These are phyloP conservation scores for Hedychridium roseum DNA, from an alignment of 2,888 invertebrate genomes.

Conservation along the genomic window DNA sequence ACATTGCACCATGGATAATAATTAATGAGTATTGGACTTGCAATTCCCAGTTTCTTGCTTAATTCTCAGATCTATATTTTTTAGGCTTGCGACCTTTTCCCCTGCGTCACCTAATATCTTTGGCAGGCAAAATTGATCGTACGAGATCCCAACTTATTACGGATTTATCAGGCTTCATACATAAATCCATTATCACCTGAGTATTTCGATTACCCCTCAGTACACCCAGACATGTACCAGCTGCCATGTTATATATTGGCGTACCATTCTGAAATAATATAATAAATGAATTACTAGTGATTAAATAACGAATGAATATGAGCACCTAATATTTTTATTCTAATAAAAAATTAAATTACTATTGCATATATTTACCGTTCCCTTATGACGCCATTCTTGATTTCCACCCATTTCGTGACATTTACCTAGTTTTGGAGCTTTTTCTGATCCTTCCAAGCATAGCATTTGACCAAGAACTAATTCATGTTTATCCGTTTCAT, in stretches of 20 bases:
- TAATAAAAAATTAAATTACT: not conserved
- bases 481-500: constrained; percentile 83
- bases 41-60: no score
- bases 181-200: constrained; percentile 70
- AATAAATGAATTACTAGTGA: no score
- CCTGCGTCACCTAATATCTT: constrained; percentile 47
- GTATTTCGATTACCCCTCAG: constrained; percentile 62
- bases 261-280: constrained; percentile 74
- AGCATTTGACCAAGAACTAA: constrained; percentile 83
- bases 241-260: constrained; percentile 86
- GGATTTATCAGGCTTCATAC: constrained; percentile 65
- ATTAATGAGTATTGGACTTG: no score
- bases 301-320: no score
- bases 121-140: constrained; percentile 45
- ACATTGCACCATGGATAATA: no score
- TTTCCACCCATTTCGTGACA: constrained; percentile 92
- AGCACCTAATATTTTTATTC: no score
- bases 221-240: constrained; percentile 82
- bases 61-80: no score
- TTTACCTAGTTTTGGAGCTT: constrained; percentile 80
- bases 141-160: constrained; percentile 69
- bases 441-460: constrained; percentile 80
- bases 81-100: constrained; percentile 2
- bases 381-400: constrained; percentile 91
- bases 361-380: constrained; percentile 67